Percentiles rank a stretch among this genome's conserved stretches.
These are phyloP conservation scores for Caerostris darwini DNA, from an alignment of 1,140 invertebrate species.

Conservation along the genomic window DNA sequence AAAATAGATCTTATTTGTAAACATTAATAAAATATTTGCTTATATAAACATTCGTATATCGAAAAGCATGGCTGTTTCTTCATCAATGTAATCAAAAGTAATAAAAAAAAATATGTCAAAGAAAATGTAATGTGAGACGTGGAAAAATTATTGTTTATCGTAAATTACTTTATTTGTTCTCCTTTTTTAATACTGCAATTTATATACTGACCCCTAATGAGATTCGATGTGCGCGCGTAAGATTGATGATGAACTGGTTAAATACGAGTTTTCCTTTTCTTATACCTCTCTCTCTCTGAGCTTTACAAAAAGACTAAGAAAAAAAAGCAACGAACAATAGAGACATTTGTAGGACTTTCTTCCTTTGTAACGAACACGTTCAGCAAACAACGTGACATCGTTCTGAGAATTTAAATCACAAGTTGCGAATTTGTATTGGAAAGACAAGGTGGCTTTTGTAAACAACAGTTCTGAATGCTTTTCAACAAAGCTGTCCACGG, in stretches of 20 bases:
- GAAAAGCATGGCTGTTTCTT: no score
- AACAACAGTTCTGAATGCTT: neutral
- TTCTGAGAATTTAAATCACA: constrained; percentile 58
- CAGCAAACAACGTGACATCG: constrained; percentile 51
- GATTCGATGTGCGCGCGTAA: constrained; percentile 32
- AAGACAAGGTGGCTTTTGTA: constrained; percentile 11
- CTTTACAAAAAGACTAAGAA: neutral
- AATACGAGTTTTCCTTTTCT: constrained; percentile 54
- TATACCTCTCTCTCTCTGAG: constrained; percentile 3
- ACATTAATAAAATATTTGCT: no score
- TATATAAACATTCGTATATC: no score
- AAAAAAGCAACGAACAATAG: constrained; percentile 61
- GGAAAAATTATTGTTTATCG: no score
- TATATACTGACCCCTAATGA: constrained; percentile 28
- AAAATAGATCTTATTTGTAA: no score
- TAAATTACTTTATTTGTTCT: no score
- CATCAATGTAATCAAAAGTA: no score
- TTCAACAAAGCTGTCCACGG: neutral
- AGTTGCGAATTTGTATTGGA: neutral
- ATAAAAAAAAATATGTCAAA: no score
- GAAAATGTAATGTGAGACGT: no score
- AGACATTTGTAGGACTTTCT: constrained; percentile 71
- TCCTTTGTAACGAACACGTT: constrained; percentile 54
- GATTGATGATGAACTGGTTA: constrained; percentile 72
- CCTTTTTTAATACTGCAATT: neutral